phyloP scores from a whole-genome alignment of 2,797 vertebrate genomes.

The Notamacropus eugenii region DNA sequence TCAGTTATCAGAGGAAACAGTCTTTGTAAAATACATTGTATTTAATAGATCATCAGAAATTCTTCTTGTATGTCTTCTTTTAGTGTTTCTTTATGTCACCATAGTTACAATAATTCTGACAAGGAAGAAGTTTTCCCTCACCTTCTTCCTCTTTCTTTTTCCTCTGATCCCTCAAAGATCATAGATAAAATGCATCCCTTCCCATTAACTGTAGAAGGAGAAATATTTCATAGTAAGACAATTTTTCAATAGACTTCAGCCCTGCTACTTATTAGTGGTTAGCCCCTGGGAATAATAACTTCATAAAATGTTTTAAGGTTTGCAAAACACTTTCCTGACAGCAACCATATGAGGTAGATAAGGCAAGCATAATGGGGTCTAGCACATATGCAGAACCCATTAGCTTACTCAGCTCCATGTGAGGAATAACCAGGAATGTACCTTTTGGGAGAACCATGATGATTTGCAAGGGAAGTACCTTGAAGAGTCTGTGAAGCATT shows the following conservation, averaged over 20 bases:
- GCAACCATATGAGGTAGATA: background rate
- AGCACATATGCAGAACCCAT: background rate
- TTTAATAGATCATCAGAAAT: background rate
- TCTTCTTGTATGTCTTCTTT: background rate
- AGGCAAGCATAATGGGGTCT: background rate
- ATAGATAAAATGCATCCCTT: background rate
- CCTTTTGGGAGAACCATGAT: background rate
- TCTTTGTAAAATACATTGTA: background rate
- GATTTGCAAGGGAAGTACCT: background rate
- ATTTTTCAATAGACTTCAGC: background rate
- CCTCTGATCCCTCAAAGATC: background rate
- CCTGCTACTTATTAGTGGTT: background rate
- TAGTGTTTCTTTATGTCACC: background rate
- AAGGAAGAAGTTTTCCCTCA: background rate
- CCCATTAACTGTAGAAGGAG: background rate
- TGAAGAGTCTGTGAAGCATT: background rate
- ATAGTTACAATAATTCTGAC: background rate
- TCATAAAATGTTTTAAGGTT: background rate
- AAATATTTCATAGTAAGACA: background rate
- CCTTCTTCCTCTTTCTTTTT: background rate
- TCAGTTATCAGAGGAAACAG: background rate
- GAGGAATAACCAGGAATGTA: background rate
- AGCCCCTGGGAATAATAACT: background rate
- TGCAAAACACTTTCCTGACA: background rate
- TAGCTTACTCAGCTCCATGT: background rate